phyloP scores from a whole-genome alignment of 1,140 invertebrate species.

The Arion vulgaris region DNA sequence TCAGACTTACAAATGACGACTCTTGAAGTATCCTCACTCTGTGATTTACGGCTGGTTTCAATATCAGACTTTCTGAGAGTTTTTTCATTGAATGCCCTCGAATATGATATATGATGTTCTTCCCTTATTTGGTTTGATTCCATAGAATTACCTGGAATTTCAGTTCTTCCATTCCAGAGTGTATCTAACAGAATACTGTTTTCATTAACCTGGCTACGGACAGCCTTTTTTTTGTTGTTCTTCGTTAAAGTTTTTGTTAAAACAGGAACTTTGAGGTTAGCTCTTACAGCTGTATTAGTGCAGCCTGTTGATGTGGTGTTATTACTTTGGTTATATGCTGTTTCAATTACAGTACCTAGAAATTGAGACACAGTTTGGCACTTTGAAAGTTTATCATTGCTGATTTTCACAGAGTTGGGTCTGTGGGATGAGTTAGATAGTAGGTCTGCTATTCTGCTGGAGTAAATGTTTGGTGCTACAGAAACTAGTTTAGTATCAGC shows the following conservation, averaged over 20 bases:
- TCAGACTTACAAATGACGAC: not conserved
- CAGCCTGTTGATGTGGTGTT: not conserved
- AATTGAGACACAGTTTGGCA: conserved; percentile 23
- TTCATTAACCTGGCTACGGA: not conserved
- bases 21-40: not conserved
- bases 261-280: not conserved
- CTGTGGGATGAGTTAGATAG: not conserved
- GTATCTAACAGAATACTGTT: not conserved
- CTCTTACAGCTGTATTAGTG: not conserved
- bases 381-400: not conserved
- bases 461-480: not conserved
- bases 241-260: not conserved
- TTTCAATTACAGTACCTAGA: conserved; percentile 14
- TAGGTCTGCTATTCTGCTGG: not conserved
- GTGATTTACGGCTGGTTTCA: not conserved
- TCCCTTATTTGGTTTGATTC: not conserved
- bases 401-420: not conserved
- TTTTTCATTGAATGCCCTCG: not conserved
- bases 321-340: not conserved
- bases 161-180: not conserved
- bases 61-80: not conserved
- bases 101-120: not conserved
- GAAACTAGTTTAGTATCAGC: not conserved
- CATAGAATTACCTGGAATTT: not conserved
- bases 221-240: not conserved